Conservation (phyloP, 1,140 invertebrate species). For the Bombus vancouverensis region DNA sequence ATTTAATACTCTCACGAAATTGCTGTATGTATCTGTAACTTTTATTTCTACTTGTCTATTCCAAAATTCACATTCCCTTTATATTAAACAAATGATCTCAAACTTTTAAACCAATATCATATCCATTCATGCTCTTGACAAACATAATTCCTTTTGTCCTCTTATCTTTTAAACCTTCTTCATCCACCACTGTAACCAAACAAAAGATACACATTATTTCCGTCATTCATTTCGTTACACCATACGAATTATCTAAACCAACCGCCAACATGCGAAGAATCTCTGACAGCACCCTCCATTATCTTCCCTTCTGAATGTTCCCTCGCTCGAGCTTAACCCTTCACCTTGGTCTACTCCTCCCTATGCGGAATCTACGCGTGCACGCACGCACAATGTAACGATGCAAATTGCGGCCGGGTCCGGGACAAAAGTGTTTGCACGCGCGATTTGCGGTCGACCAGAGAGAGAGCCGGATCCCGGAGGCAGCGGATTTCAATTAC, state of each 20-base stretch:
- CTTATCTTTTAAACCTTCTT: background rate
- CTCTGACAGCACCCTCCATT: background rate
- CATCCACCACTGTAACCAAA: background rate
- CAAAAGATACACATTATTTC: background rate
- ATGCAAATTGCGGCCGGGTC: conserved; percentile 77
- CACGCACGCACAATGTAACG: conserved; percentile 57
- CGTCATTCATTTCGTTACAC: background rate
- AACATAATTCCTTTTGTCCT: background rate
- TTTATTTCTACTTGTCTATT: too few species aligned
- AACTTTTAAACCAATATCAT: too few species aligned
- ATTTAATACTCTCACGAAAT: too few species aligned
- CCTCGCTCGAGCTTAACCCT: background rate
- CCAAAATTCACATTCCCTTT: too few species aligned
- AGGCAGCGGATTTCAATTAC: conserved; percentile 81
- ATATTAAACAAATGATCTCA: too few species aligned
- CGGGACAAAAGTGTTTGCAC: conserved; percentile 81
- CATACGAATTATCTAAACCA: background rate
- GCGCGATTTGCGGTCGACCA: conserved; percentile 78
- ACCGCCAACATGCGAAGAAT: background rate
- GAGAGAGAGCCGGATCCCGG: conserved; percentile 60
- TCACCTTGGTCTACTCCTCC: background rate
- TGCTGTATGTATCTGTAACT: too few species aligned
- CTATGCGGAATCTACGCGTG: conserved; percentile 17
- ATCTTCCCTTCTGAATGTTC: background rate
- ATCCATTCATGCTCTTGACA: too few species aligned